phyloP scores from a whole-genome alignment of 2,113 vertebrate species.

The Heliornis fulica region DNA sequence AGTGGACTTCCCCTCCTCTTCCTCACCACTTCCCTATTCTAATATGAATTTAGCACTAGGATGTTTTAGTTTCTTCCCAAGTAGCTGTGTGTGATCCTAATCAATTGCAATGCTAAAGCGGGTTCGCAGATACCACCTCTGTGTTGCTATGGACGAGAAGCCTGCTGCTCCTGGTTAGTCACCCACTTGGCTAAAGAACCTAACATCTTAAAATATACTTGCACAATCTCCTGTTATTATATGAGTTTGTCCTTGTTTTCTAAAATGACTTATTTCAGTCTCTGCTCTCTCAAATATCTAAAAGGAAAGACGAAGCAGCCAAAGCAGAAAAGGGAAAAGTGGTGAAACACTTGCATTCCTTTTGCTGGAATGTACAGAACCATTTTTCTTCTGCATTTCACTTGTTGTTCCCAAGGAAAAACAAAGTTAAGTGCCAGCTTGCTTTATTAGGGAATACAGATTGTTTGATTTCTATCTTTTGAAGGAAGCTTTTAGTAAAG shows the following conservation, averaged over 20 bases:
- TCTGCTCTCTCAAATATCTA: neutral
- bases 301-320: neutral
- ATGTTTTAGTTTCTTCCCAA: neutral
- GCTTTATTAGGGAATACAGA: slow-evolving; percentile 56
- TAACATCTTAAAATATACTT: neutral
- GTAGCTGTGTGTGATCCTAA: neutral
- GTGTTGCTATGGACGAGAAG: neutral
- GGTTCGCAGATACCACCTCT: neutral
- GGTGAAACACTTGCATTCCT: slow-evolving; percentile 34
- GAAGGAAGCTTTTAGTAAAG: slow-evolving; percentile 45
- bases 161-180: neutral
- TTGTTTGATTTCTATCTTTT: slow-evolving; percentile 55
- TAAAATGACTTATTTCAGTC: neutral
- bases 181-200: rapidly evolving
- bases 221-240: neutral
- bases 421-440: slow-evolving; percentile 49
- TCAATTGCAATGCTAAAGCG: neutral
- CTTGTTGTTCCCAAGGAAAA: slow-evolving; percentile 58
- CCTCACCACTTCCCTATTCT: neutral
- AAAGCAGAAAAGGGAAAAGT: neutral
- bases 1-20: neutral
- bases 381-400: slow-evolving; percentile 18
- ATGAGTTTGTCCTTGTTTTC: neutral
- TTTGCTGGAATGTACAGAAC: slow-evolving; percentile 4
- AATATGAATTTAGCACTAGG: neutral